Base-by-base conservation (phyloP, 1,140 invertebrate genomes). In the Ptiloglossa arizonensis region DNA sequence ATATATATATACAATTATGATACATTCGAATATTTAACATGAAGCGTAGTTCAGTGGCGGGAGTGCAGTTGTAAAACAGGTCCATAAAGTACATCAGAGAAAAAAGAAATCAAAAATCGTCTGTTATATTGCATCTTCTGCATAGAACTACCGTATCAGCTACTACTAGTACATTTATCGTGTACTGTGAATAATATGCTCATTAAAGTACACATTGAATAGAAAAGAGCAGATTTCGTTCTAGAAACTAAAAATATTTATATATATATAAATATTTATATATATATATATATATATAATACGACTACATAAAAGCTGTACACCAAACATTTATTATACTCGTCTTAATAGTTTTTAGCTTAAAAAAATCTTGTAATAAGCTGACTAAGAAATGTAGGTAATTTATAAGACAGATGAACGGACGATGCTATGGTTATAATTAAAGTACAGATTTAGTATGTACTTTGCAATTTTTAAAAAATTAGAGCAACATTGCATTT, bases 1-100 rank as follows among this genome's bases (percentile, higher is more conserved):
- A 62, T 63, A 50, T 44, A 81, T 85, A 87, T 89, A 88, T 88
- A 87, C n/a, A n/a, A n/a, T n/a, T 88, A 85, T 89, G 83, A 87
- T 88, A 89, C 81, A 89, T 86, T 89, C 82, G 86, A 87, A 73
- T 87, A 87, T 86, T 90, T 88, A 82, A 87, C 63, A 76, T 80
- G 76, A 81, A 57, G n/a, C 69, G 62, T 69, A 84, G 41, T 52
- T 69, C 78, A 32, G 19, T 69, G 52, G 32, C 35, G 62, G 32
- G 44, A 68, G 29, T 62, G 50, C 27, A 76, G 56, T 64, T 70
- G 46, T 38, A 57, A 62, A 46, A 63, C 32, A 35, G 71, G 32
- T 22, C 35, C 50, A 41, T n/a, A 4, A 80, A 70, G 64, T 57
- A 68, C 38, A 83, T 50, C 32, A 71, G 68, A 70, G 62, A 70